These are phyloP conservation scores for Gallinago solitaria DNA, from an alignment of 2,797 vertebrate species.

Conservation along the genomic window DNA sequence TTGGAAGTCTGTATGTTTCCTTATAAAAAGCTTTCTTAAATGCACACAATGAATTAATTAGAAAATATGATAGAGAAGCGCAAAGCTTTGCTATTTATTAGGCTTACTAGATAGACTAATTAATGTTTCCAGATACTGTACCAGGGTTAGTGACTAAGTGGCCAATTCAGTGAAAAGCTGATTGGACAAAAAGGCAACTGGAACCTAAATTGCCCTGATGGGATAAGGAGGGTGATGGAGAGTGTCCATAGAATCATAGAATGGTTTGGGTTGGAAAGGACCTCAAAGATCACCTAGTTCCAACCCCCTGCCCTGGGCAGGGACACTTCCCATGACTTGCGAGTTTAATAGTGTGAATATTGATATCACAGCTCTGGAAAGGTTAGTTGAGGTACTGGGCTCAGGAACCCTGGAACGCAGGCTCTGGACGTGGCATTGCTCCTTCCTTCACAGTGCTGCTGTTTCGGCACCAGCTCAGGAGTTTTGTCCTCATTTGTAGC, in stretches of 20 bases:
- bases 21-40: neutral
- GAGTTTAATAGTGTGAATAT: neutral
- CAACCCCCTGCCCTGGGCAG: neutral
- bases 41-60: neutral
- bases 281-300: neutral
- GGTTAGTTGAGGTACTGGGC: neutral
- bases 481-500: neutral
- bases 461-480: neutral
- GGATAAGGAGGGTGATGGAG: neutral
- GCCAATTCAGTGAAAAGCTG: neutral
- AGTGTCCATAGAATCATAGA: neutral
- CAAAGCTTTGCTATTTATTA: neutral
- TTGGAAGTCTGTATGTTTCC: neutral
- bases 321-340: rapidly evolving
- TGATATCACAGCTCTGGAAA: neutral
- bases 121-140: neutral
- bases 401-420: neutral
- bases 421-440: neutral
- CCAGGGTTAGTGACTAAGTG: neutral
- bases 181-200: neutral
- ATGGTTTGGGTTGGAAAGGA: neutral
- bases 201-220: neutral
- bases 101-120: neutral
- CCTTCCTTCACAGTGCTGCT: neutral
- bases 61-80: neutral